phyloP scores from a whole-genome alignment of 1,140 invertebrate genomes.

The Polyergus mexicanus region DNA sequence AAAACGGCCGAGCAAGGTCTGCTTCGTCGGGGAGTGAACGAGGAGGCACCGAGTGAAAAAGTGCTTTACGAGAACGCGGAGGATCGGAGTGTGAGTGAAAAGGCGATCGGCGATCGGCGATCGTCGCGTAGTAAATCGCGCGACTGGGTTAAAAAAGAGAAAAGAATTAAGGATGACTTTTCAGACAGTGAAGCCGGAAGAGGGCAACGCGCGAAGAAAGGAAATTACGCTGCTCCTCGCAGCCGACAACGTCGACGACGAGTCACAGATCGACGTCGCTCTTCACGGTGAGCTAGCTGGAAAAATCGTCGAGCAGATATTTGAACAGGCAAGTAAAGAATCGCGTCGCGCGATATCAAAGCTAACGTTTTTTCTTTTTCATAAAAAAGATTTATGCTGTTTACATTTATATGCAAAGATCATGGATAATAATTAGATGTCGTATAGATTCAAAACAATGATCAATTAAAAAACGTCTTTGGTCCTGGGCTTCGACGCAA shows the following conservation, averaged over 20 bases:
- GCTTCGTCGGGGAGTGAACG: background rate
- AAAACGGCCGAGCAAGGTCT: background rate
- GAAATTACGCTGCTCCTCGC: constrained; percentile 64
- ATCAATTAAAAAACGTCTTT: constrained; percentile 67
- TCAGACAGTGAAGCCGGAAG: constrained; percentile 60
- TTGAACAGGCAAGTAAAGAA: constrained; percentile 71
- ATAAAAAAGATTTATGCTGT: background rate
- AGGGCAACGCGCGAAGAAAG: constrained; percentile 49
- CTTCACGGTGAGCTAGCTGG: constrained; percentile 75
- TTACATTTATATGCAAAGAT: background rate
- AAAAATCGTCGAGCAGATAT: constrained; percentile 79
- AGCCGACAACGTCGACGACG: constrained; percentile 72
- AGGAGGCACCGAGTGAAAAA: background rate
- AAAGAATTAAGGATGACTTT: constrained; percentile 58
- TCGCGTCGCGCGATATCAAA: background rate
- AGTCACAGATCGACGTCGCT: constrained; percentile 76
- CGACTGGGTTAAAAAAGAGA: constrained; percentile 43
- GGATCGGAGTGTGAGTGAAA: constrained; percentile 55
- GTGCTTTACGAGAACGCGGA: constrained; percentile 16
- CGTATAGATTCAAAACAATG: constrained; percentile 71
- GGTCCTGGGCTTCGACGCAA: constrained; percentile 72
- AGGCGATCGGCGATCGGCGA: background rate
- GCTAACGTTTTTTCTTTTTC: background rate
- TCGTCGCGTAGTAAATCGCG: background rate
- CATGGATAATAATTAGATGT: constrained; percentile 10